phyloP scores from a whole-genome alignment of 1,140 invertebrate species.

The Cotesia vestalis region DNA sequence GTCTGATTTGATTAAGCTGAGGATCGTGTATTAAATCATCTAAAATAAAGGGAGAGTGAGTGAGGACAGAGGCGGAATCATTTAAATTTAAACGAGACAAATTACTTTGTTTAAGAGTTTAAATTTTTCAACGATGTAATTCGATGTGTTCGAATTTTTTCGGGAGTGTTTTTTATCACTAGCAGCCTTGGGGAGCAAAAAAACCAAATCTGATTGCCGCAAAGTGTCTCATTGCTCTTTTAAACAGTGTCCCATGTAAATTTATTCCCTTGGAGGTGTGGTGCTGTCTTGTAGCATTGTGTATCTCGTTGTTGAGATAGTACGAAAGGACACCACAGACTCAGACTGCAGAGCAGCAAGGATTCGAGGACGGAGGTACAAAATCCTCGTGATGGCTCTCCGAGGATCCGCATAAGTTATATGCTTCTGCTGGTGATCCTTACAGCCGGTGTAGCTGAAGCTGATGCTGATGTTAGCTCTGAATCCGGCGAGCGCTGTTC shows the following conservation, averaged over 20 bases:
- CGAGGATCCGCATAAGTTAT: slow-evolving; percentile 32
- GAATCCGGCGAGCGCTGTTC: too few relatives aligned
- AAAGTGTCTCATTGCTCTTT: slow-evolving; percentile 27
- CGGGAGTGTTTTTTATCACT: too few relatives aligned
- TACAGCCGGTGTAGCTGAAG: neutral
- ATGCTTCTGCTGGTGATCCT: slow-evolving; percentile 18
- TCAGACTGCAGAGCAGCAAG: neutral
- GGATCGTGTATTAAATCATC: neutral
- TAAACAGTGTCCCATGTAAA: slow-evolving; percentile 32
- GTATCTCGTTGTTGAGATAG: slow-evolving; percentile 29
- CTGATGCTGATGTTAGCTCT: too few relatives aligned
- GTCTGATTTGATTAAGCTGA: slow-evolving; percentile 22
- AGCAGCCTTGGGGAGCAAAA: too few relatives aligned
- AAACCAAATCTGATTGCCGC: neutral
- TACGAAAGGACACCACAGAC: too few relatives aligned
- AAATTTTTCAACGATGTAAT: neutral
- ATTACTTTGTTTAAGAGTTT: neutral
- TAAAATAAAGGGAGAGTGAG: neutral
- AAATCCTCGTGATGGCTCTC: slow-evolving; percentile 17
- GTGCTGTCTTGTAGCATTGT: slow-evolving; percentile 32
- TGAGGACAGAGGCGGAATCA: too few relatives aligned
- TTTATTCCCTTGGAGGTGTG: slow-evolving; percentile 36
- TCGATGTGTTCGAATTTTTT: too few relatives aligned
- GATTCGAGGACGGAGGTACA: neutral
- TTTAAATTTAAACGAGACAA: neutral